Conservation (phyloP, 2,888 invertebrate species). For the Tenodera sinensis region DNA sequence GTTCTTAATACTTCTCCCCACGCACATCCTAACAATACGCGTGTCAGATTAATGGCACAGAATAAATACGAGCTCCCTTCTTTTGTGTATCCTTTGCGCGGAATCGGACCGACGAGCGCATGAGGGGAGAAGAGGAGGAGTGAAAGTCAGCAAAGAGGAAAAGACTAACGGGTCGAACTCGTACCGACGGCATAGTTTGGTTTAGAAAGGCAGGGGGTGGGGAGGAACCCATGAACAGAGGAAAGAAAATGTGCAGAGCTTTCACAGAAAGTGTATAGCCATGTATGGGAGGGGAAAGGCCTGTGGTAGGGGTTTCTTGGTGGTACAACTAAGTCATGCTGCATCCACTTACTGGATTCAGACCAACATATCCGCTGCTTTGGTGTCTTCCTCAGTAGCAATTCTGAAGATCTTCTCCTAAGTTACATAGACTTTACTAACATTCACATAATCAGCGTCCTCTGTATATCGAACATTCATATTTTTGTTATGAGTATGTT, state of each 20-base stretch:
- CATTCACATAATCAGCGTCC: no score
- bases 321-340: slow-evolving; percentile 1
- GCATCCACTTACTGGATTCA: slow-evolving; percentile 2
- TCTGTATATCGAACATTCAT: no score
- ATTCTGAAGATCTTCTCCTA: not conserved
- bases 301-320: not conserved
- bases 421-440: no score
- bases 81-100: slow-evolving; percentile 15
- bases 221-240: not conserved
- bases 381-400: not conserved
- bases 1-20: not conserved
- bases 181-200: not conserved
- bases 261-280: slow-evolving; percentile 15
- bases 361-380: not conserved
- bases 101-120: not conserved
- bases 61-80: slow-evolving; percentile 31
- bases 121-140: not conserved
- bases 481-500: no score
- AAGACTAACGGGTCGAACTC: not conserved
- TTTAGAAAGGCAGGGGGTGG: not conserved
- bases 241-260: not conserved
- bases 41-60: slow-evolving; percentile 34
- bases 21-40: not conserved
- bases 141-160: not conserved
- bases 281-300: not conserved